Percentiles rank a stretch among this genome's conserved stretches.
Conservation (phyloP, 92 coral and sea anemone species). For the Diadumene lineata region DNA sequence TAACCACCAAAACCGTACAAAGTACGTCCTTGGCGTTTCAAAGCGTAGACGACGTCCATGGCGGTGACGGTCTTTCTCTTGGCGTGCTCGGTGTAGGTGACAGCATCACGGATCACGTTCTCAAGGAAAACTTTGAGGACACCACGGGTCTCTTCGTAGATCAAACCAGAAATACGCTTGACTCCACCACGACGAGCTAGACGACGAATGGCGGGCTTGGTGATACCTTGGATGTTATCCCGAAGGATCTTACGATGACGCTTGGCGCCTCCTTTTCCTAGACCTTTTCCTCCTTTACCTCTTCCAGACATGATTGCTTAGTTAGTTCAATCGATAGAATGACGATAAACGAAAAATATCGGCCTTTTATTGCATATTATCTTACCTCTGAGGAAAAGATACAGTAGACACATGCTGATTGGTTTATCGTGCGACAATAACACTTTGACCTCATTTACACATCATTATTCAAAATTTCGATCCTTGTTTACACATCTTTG, state of each 20-base stretch:
- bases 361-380: too few relatives aligned
- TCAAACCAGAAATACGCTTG: slow-evolving; percentile 69
- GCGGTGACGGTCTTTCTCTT: slow-evolving; percentile 74
- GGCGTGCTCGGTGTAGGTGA: slow-evolving; percentile 91
- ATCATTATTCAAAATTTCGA: too few relatives aligned
- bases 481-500: too few relatives aligned
- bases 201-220: slow-evolving; percentile 92
- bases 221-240: slow-evolving; percentile 83
- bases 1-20: slow-evolving; percentile 68
- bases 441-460: too few relatives aligned
- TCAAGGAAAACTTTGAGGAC: slow-evolving; percentile 69
- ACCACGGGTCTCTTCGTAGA: slow-evolving; percentile 69
- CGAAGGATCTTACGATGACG: slow-evolving; percentile 82
- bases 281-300: slow-evolving; percentile 96
- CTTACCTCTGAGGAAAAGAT: too few relatives aligned
- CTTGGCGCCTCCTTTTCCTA: slow-evolving; percentile 98
- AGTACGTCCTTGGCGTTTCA: slow-evolving; percentile 72
- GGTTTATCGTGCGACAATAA: too few relatives aligned
- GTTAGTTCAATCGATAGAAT: too few relatives aligned
- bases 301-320: slow-evolving; percentile 65
- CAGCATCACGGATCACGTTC: slow-evolving; percentile 88
- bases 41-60: slow-evolving; percentile 73
- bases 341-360: too few relatives aligned
- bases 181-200: slow-evolving; percentile 91
- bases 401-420: too few relatives aligned